phyloP scores from a whole-genome alignment of 2,888 invertebrate species.

The Auanema sp. region DNA sequence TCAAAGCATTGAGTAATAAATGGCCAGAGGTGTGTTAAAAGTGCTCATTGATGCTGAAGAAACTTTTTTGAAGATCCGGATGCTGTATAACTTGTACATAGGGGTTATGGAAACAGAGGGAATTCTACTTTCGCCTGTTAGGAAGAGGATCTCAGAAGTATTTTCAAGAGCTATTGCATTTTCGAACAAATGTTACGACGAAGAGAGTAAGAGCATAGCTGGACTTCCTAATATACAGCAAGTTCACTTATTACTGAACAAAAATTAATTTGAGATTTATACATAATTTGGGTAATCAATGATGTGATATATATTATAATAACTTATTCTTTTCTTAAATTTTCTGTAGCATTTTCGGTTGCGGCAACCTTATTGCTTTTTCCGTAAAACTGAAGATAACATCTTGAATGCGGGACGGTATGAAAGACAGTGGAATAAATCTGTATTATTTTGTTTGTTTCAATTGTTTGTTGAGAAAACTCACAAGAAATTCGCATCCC shows the following conservation, averaged over 20 bases:
- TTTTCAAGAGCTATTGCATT: constrained; percentile 83
- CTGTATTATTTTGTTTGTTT: constrained; percentile 20
- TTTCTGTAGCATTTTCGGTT: not conserved
- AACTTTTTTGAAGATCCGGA: constrained; percentile 59
- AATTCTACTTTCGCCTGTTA: constrained; percentile 89
- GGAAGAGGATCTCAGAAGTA: constrained; percentile 80
- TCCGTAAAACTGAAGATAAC: constrained; percentile 25
- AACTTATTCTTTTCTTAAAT: no score
- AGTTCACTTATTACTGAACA: constrained; percentile 71
- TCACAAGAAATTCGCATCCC: constrained; percentile 35
- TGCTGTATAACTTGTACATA: constrained; percentile 90
- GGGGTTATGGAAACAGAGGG: constrained; percentile 95
- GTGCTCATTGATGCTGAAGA: no score
- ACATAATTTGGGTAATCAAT: constrained; percentile 63
- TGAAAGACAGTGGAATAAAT: constrained; percentile 36
- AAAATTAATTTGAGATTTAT: constrained; percentile 68
- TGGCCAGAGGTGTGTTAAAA: constrained; percentile 15
- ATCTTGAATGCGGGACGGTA: constrained; percentile 39
- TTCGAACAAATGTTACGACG: constrained; percentile 76
- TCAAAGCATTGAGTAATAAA: constrained; percentile 15
- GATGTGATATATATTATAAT: constrained; percentile 69
- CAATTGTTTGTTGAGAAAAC: constrained; percentile 1
- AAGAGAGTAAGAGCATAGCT: constrained; percentile 81
- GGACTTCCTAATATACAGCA: constrained; percentile 91
- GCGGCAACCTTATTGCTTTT: not conserved